Evolutionary conservation across 1,140 invertebrate species (phyloP).

Genomic region (Plectrocnemia conspersa): DNA sequence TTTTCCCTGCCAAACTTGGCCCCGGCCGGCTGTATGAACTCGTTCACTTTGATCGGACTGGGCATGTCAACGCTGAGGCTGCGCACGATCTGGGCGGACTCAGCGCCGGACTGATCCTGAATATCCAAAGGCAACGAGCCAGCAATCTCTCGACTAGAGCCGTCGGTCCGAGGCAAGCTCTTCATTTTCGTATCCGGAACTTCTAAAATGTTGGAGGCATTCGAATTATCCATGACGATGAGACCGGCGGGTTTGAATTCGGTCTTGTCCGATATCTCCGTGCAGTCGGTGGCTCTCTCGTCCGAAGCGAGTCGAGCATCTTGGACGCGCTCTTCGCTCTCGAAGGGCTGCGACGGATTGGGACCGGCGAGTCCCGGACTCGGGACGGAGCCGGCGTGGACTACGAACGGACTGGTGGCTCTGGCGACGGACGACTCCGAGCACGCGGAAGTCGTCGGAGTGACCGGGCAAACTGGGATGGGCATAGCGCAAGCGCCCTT

Average conservation of each 20-base stretch:
- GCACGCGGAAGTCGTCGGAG: conserved; percentile 42
- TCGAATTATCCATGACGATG: conserved; percentile 49
- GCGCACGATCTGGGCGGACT: conserved; percentile 40
- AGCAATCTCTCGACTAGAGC: conserved; percentile 3
- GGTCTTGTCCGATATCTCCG: conserved; percentile 42
- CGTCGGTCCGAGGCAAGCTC: conserved; percentile 46
- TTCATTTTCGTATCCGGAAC: conserved; percentile 52
- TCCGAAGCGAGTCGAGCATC: neutral
- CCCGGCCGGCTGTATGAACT: conserved; percentile 27
- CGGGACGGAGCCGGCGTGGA: conserved; percentile 37
- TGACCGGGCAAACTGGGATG: conserved; percentile 36
- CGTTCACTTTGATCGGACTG: conserved; percentile 13
- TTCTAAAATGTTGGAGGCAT: conserved; percentile 44
- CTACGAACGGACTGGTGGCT: conserved; percentile 36
- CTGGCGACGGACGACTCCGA: conserved; percentile 39
- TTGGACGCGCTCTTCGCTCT: no score
- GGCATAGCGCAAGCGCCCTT: conserved; percentile 3
- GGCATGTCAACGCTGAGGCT: conserved; percentile 11
- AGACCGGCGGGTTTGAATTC: conserved; percentile 48
- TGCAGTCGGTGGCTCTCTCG: conserved; percentile 33
- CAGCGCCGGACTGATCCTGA: conserved; percentile 17
- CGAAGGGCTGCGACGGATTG: conserved; percentile 31
- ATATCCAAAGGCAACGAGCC: neutral
- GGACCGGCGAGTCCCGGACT: conserved; percentile 17
- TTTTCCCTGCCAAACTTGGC: conserved; percentile 36